Evolutionary conservation across 2,888 invertebrate species (phyloP).

Genomic region (Dysmachus trigonus): DNA sequence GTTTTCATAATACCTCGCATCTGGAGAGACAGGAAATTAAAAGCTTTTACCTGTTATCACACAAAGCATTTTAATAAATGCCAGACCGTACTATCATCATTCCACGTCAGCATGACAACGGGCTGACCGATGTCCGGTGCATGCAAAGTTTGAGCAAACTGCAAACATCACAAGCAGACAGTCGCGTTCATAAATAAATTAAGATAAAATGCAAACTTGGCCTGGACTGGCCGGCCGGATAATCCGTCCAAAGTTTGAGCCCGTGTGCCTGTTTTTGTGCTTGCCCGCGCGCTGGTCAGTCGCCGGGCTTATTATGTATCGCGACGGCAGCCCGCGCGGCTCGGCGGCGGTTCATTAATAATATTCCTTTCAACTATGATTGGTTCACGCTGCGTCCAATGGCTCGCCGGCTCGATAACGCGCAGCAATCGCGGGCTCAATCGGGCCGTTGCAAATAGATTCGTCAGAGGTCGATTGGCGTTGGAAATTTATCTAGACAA

Average conservation of each 20-base stretch:
- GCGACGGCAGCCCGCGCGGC: no score
- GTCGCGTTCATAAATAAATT: constrained; percentile 10
- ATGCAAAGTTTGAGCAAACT: background rate
- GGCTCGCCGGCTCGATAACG: background rate
- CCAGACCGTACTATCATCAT: background rate
- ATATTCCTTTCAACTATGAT: constrained; percentile 8
- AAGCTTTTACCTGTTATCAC: constrained; percentile 17
- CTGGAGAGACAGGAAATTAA: constrained; percentile 11
- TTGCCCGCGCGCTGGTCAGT: background rate
- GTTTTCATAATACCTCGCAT: background rate
- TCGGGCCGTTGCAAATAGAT: background rate
- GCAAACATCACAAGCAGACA: background rate
- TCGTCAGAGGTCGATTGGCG: constrained; percentile 3
- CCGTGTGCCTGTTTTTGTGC: background rate
- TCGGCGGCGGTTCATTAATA: background rate
- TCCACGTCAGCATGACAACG: background rate
- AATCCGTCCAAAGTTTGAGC: background rate
- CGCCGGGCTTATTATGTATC: background rate
- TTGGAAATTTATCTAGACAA: background rate
- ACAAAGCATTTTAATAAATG: background rate
- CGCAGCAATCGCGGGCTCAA: background rate
- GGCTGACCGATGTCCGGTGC: background rate
- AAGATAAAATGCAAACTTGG: constrained; percentile 3
- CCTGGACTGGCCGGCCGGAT: background rate
- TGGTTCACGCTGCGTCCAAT: background rate